Evolutionary conservation across 2,888 invertebrate species (phyloP), one percentile per base, ranked within the genome.

Genomic region (Latrodectus hesperus): DNA sequence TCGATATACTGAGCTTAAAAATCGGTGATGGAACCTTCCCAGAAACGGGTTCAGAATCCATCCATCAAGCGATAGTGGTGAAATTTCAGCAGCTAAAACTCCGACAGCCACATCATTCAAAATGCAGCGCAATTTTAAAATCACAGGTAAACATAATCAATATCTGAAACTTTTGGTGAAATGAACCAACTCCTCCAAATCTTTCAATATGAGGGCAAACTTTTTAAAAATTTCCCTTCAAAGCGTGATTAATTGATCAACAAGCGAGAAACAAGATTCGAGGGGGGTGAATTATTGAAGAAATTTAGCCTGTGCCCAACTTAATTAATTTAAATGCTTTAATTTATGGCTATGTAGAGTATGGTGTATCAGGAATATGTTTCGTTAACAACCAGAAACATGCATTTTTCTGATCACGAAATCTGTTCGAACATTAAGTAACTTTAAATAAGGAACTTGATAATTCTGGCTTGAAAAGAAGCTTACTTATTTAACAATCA

Each of bases 291-390:
- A 84, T 78, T 84, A 84, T 84, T 84, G 78, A 84, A 84, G 84
- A 84, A 78, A 84, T 77, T 84, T 65, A 64, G 77, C 14, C 68
- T 74, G n/a, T n/a, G 55, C 55, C 22, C 67, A 16, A 72, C 73
- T 84, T 84, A 84, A 84, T 84, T 84, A 84, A 84, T 84, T 84
- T 78, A 84, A 84, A 84, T 84, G 53, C 84, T 67, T 77, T 84
- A 78, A 84, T 84, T 84, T 76, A 83, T 76, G 76, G 71, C 51
- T 9, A 60, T 17, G 16, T 51, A n/a, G 26, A 64, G n/a, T 55
- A 26, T 26, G 78, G 17, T 17, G 76, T 55, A 60, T 60, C 71
- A 53, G 73, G 64, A 65, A 72, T 72, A 67, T 68, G 11, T 60
- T n/a, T 70, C 17, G 60, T 60, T 16, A 68, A 22, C 67, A 68